Evolutionary conservation across 2,797 vertebrate species (phyloP).

Genomic region (Limnodromus scolopaceus): DNA sequence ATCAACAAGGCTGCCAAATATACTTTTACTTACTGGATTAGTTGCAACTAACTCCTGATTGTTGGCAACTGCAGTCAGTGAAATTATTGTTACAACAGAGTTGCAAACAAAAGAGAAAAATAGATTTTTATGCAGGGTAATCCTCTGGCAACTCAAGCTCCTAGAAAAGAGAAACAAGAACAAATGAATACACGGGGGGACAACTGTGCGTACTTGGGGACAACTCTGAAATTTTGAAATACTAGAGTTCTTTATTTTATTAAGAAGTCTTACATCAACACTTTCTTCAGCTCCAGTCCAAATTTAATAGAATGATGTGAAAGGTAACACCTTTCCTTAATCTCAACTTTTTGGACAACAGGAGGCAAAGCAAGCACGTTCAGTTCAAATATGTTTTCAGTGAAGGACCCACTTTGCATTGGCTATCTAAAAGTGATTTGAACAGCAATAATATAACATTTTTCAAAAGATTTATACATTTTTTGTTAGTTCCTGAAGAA

Average conservation of each 20-base stretch:
- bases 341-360: background rate
- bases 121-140: conserved; percentile 97
- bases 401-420: background rate
- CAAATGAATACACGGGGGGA: conserved; percentile 13
- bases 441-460: background rate
- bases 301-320: background rate
- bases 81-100: conserved; percentile 93
- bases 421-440: background rate
- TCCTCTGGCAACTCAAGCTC: conserved; percentile 97
- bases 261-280: background rate
- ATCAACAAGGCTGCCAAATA: background rate
- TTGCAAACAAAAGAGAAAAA: conserved; percentile 97
- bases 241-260: background rate
- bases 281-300: background rate
- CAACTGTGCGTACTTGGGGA: background rate
- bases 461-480: background rate
- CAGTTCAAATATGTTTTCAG: background rate
- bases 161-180: conserved; percentile 77
- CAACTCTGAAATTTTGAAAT: conserved; percentile 18
- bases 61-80: conserved; percentile 89
- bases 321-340: background rate
- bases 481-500: background rate
- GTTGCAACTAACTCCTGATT: conserved; percentile 91
- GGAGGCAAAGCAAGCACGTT: background rate
- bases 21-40: conserved; percentile 88